phyloP scores from a whole-genome alignment of 2,797 vertebrate genomes.

The Crenichthys baileyi region DNA sequence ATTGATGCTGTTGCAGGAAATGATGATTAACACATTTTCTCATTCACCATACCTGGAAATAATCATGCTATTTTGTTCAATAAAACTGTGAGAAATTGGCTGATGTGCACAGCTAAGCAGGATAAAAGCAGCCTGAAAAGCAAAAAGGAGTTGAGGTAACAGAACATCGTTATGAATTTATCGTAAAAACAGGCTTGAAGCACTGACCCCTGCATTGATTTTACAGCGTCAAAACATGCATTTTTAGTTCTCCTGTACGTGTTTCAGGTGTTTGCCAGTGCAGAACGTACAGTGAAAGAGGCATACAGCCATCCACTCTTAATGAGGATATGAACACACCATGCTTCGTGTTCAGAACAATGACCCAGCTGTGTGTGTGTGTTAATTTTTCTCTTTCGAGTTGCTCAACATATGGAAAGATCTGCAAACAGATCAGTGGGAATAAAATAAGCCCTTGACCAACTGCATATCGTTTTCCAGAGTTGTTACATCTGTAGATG shows the following conservation, averaged over 20 bases:
- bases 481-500: constrained; percentile 11
- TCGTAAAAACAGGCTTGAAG: constrained; percentile 16
- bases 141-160: neutral
- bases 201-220: constrained; percentile 2
- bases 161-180: constrained; percentile 17
- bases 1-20: neutral
- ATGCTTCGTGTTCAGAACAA: constrained; percentile 57
- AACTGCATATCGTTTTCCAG: constrained; percentile 16
- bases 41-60: constrained; percentile 14
- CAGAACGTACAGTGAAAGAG: constrained; percentile 65
- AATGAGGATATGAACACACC: constrained; percentile 68
- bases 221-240: constrained; percentile 43
- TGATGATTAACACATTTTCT: neutral
- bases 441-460: constrained; percentile 25
- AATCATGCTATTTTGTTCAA: constrained; percentile 14
- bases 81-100: constrained; percentile 13
- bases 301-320: constrained; percentile 62
- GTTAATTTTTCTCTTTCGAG: constrained; percentile 38
- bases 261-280: constrained; percentile 49
- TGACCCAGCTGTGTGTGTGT: constrained; percentile 66
- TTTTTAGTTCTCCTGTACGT: constrained; percentile 20
- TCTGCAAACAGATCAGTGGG: constrained; percentile 49
- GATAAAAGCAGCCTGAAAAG: neutral
- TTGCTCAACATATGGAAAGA: constrained; percentile 32
- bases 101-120: neutral